Conservation (phyloP, 2,113 vertebrate species). For the Pardalotus punctatus region DNA sequence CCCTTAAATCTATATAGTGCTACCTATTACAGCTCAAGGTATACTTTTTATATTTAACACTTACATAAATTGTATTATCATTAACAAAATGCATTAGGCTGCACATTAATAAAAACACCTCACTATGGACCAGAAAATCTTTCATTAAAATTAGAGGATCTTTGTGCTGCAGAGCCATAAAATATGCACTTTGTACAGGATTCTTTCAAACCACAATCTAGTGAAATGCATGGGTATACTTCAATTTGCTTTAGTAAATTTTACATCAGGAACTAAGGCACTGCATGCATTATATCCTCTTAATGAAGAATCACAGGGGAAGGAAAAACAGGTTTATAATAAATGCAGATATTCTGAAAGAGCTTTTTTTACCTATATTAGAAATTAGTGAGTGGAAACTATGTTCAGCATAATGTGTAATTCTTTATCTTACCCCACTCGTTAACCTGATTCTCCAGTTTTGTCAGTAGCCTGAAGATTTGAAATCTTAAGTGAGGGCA, state of each 20-base stretch:
- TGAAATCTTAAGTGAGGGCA: neutral
- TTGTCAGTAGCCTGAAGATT: neutral
- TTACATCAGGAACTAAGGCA: neutral
- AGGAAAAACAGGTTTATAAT: neutral
- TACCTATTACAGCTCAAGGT: neutral
- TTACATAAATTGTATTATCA: neutral
- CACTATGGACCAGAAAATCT: neutral
- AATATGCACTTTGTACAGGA: neutral
- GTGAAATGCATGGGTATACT: neutral
- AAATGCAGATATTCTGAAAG: neutral
- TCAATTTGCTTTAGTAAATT: neutral
- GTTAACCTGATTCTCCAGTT: neutral
- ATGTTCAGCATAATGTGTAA: neutral
- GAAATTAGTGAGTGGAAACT: neutral
- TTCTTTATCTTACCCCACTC: neutral
- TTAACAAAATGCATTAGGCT: neutral
- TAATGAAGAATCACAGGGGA: neutral
- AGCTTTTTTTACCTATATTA: neutral
- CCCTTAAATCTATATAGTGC: rapidly evolving
- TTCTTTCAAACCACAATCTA: neutral
- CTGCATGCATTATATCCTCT: neutral
- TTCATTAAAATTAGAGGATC: neutral
- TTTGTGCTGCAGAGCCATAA: neutral
- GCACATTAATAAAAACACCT: neutral
- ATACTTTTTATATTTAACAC: neutral